A percentile compares a stretch with the other conserved stretches of the same genome.
phyloP scores from a whole-genome alignment of 1,140 invertebrate species.

The Metaphire vulgaris region DNA sequence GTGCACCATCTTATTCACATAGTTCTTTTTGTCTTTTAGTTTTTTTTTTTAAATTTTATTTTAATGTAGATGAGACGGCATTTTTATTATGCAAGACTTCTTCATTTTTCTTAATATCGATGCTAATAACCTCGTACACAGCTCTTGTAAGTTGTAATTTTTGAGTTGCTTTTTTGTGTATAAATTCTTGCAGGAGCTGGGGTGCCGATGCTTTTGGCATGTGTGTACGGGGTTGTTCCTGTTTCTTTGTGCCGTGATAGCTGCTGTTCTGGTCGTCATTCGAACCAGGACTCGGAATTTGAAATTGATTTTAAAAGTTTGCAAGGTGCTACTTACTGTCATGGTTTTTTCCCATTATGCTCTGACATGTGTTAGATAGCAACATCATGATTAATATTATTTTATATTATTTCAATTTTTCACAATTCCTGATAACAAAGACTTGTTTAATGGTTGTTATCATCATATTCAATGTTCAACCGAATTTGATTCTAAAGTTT shows the following conservation, averaged over 20 bases:
- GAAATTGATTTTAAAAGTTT: slow-evolving; percentile 72
- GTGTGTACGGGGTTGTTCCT: slow-evolving; percentile 95
- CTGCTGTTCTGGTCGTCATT: slow-evolving; percentile 69
- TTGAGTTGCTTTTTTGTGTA: no score
- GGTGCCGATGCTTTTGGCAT: slow-evolving; percentile 87
- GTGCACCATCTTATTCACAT: no score
- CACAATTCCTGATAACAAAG: no score
- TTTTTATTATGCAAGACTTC: no score
- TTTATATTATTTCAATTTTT: slow-evolving; percentile 21
- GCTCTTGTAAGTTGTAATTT: no score
- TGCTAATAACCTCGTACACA: no score
- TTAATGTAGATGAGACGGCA: no score
- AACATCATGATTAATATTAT: slow-evolving; percentile 19
- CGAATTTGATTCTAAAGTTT: not conserved
- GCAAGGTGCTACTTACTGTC: slow-evolving; percentile 39
- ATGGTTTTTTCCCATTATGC: no score
- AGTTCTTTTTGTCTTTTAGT: no score
- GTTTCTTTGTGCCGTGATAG: slow-evolving; percentile 91
- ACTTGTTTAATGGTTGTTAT: not conserved
- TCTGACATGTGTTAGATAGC: not conserved
- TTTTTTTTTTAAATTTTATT: no score
- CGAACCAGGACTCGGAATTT: slow-evolving; percentile 63
- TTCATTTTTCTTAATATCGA: no score
- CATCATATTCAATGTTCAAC: not conserved
- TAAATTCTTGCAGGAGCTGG: slow-evolving; percentile 72